These are phyloP conservation scores for Macropodus opercularis DNA, from an alignment of 2,797 vertebrate genomes.

Conservation along the genomic window DNA sequence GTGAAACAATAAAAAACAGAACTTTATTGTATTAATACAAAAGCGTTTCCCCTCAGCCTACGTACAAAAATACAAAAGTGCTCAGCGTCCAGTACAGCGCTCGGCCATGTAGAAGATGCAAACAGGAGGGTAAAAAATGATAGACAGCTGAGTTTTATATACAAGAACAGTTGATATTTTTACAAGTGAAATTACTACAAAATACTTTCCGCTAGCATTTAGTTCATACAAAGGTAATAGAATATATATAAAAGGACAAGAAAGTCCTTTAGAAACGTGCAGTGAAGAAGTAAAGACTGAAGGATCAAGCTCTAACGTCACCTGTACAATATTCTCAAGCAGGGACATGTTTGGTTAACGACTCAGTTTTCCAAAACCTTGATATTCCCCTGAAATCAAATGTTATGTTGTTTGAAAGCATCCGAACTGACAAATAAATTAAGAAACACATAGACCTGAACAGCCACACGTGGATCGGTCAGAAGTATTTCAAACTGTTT, in stretches of 20 bases:
- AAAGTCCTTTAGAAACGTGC: too few relatives aligned
- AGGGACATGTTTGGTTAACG: too few relatives aligned
- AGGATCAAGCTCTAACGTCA: too few relatives aligned
- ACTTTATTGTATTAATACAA: constrained; percentile 73
- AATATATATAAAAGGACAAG: not conserved
- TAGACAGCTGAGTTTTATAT: constrained; percentile 10
- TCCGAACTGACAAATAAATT: constrained; percentile 16
- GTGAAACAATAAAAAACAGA: constrained; percentile 49
- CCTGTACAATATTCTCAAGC: not conserved
- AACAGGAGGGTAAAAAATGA: constrained; percentile 11
- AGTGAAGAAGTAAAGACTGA: constrained; percentile 6
- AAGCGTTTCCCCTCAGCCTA: constrained; percentile 54
- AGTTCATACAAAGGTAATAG: not conserved
- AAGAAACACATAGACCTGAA: not conserved
- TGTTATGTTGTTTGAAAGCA: constrained; percentile 39
- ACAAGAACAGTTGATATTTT: constrained; percentile 15
- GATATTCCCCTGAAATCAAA: constrained; percentile 12
- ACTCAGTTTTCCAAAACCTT: constrained; percentile 1
- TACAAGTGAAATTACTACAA: not conserved
- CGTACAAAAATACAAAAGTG: constrained; percentile 43
- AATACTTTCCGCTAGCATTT: constrained; percentile 5
- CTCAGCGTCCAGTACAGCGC: constrained; percentile 17
- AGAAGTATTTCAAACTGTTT: constrained; percentile 28
- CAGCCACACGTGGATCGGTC: constrained; percentile 23
- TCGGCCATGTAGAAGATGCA: constrained; percentile 3